Conservation (phyloP, 2,113 vertebrate genomes). For the Nothoprocta perdicaria region DNA sequence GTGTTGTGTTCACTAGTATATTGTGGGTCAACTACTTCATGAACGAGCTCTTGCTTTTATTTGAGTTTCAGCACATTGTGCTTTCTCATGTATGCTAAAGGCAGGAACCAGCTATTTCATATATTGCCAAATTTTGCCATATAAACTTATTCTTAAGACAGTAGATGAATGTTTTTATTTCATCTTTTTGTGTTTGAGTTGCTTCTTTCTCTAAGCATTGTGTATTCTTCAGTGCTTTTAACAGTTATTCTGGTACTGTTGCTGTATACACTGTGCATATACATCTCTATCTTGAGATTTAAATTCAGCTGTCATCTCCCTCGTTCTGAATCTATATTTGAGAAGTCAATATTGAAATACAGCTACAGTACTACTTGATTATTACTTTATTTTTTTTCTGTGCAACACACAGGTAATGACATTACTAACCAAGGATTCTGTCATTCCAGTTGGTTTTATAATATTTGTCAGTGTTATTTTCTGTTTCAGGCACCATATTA, state of each 20-base stretch:
- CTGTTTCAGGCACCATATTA: neutral
- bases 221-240: neutral
- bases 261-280: neutral
- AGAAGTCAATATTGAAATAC: neutral
- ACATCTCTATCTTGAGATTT: neutral
- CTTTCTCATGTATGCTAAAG: neutral
- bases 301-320: neutral
- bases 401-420: neutral
- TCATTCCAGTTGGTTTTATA: neutral
- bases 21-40: neutral
- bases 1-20: neutral
- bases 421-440: neutral
- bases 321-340: neutral
- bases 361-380: neutral
- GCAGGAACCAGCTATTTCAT: neutral
- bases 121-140: neutral
- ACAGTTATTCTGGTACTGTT: neutral
- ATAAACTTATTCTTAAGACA: neutral
- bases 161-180: neutral
- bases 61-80: neutral
- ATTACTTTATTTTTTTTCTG: neutral
- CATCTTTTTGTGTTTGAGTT: neutral
- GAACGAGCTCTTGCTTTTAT: neutral
- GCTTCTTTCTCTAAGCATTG: neutral
- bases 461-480: neutral